phyloP scores from a whole-genome alignment of 2,113 vertebrate species.

The Miniopterus natalensis region DNA sequence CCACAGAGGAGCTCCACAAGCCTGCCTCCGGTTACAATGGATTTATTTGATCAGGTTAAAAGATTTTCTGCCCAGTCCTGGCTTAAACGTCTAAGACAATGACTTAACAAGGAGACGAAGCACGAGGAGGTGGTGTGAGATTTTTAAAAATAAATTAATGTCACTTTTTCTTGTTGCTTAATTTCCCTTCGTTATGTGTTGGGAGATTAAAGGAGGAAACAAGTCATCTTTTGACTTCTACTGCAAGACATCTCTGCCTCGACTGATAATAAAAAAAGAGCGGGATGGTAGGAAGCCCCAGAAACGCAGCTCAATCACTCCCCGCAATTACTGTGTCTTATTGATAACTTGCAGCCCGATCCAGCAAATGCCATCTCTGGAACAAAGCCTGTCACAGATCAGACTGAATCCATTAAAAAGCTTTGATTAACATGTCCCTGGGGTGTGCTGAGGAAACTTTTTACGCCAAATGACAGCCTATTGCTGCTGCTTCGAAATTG shows the following conservation, averaged over 20 bases:
- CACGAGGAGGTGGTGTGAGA: neutral
- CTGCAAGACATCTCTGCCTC: slow-evolving; percentile 84
- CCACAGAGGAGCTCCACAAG: slow-evolving; percentile 68
- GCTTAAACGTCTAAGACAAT: slow-evolving; percentile 73
- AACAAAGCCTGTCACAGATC: slow-evolving; percentile 92
- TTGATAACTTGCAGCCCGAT: slow-evolving; percentile 91
- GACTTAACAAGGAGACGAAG: slow-evolving; percentile 52
- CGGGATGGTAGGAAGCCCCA: slow-evolving; percentile 83
- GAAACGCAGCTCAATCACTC: slow-evolving; percentile 87
- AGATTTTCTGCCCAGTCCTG: slow-evolving; percentile 73
- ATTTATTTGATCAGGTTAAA: slow-evolving; percentile 82
- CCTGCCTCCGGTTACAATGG: slow-evolving; percentile 81
- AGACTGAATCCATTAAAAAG: slow-evolving; percentile 91
- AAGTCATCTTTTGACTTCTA: slow-evolving; percentile 84
- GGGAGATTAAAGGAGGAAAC: slow-evolving; percentile 83
- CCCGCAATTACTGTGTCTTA: slow-evolving; percentile 90
- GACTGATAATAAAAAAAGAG: slow-evolving; percentile 84
- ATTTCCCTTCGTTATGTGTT: slow-evolving; percentile 81
- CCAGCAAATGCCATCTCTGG: slow-evolving; percentile 89
- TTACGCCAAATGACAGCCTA: slow-evolving; percentile 86
- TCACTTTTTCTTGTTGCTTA: slow-evolving; percentile 78
- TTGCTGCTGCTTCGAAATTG: slow-evolving; percentile 85
- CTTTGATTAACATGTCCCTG: slow-evolving; percentile 91
- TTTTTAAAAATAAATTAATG: slow-evolving; percentile 76
- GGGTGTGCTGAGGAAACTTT: slow-evolving; percentile 89